phyloP scores from a whole-genome alignment of 2,113 vertebrate genomes.

The Halcyon senegalensis region DNA sequence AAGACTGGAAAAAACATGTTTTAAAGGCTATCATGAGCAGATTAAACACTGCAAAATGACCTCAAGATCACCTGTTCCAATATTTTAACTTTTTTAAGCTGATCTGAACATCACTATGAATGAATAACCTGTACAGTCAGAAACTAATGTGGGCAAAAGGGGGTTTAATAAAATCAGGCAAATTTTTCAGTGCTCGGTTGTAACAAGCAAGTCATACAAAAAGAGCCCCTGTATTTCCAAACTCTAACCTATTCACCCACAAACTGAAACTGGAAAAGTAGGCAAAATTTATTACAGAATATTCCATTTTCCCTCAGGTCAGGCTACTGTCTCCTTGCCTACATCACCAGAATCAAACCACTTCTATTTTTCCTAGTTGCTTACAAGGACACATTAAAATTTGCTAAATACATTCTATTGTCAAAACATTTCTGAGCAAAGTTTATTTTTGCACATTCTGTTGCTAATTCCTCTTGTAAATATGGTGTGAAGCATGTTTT shows the following conservation, averaged over 20 bases:
- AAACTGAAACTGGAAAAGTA: background rate
- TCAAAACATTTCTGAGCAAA: background rate
- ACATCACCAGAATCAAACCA: background rate
- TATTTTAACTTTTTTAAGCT: background rate
- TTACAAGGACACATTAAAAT: background rate
- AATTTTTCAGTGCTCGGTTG: background rate
- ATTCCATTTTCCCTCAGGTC: background rate
- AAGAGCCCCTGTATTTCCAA: background rate
- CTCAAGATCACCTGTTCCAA: background rate
- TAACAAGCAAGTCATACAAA: background rate
- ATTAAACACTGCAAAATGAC: background rate
- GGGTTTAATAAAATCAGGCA: background rate
- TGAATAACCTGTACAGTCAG: fast-evolving
- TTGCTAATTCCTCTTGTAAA: slow-evolving; percentile 44
- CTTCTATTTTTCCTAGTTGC: background rate
- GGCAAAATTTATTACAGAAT: background rate
- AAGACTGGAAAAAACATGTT: background rate
- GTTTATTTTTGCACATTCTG: background rate
- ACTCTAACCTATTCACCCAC: background rate
- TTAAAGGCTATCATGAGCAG: background rate
- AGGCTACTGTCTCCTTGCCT: background rate
- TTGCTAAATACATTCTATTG: background rate
- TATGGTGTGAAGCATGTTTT: background rate
- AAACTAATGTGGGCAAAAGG: background rate
- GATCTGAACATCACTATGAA: background rate